phyloP scores from a whole-genome alignment of 2,797 vertebrate species.

The Falco berigora region DNA sequence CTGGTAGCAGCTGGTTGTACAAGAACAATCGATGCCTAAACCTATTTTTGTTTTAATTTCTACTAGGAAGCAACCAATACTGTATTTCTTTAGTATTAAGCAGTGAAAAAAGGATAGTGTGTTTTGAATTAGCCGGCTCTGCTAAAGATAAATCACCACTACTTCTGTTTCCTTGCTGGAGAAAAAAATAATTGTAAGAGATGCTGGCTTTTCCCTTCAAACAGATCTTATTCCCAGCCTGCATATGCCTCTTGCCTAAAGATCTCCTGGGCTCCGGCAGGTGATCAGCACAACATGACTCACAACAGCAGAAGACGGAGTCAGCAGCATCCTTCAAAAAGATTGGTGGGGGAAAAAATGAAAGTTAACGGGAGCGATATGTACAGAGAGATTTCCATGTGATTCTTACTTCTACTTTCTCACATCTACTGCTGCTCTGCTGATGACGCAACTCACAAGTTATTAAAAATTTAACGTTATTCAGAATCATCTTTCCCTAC shows the following conservation, averaged over 20 bases:
- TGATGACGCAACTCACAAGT: constrained; percentile 38
- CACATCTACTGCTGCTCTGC: constrained; percentile 7
- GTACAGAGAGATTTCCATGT: neutral
- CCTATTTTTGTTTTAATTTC: neutral
- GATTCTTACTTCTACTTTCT: constrained; percentile 14
- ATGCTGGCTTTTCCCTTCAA: neutral
- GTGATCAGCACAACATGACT: neutral
- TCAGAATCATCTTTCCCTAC: constrained; percentile 19
- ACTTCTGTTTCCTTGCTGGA: neutral
- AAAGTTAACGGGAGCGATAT: neutral
- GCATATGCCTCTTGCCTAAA: neutral
- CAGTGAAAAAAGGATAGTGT: neutral
- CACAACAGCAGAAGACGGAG: neutral
- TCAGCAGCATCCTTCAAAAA: constrained; percentile 25
- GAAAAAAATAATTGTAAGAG: neutral
- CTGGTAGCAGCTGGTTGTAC: neutral
- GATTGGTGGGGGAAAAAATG: neutral
- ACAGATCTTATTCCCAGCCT: neutral
- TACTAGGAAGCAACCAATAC: neutral
- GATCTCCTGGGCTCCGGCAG: neutral
- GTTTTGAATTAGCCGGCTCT: neutral
- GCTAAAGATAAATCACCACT: neutral
- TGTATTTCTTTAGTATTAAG: neutral
- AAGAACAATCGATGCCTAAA: neutral
- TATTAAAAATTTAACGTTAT: constrained; percentile 56